phyloP scores from a whole-genome alignment of 2,888 invertebrate genomes.

The Epinotia ramella region DNA sequence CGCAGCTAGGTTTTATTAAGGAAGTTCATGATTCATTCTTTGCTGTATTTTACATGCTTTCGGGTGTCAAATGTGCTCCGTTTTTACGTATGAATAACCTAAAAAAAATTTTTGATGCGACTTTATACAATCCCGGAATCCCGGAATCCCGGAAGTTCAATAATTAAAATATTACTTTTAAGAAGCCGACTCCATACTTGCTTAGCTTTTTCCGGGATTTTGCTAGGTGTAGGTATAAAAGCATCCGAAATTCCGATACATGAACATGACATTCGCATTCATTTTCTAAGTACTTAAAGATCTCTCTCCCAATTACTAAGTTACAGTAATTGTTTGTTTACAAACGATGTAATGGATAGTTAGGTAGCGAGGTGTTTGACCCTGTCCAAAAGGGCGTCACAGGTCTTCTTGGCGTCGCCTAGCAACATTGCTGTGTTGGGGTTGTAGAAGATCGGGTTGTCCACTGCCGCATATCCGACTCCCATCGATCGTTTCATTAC shows the following conservation, averaged over 20 bases:
- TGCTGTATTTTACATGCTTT: not conserved
- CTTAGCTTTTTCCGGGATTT: too few relatives aligned
- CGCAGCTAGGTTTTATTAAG: not conserved
- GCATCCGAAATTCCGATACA: too few relatives aligned
- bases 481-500: constrained; percentile 96
- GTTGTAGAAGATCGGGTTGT: constrained; percentile 97
- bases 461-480: constrained; percentile 96
- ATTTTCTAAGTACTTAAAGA: constrained; percentile 1
- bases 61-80: too few relatives aligned
- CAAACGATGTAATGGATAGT: constrained; percentile 38
- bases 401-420: constrained; percentile 96
- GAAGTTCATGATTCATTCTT: constrained; percentile 1
- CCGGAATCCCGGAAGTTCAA: too few relatives aligned
- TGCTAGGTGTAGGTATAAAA: too few relatives aligned
- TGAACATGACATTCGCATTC: constrained; percentile 1
- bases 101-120: too few relatives aligned
- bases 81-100: too few relatives aligned
- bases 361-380: constrained; percentile 79
- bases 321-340: not conserved
- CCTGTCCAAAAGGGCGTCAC: constrained; percentile 91
- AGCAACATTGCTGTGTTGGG: constrained; percentile 94
- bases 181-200: too few relatives aligned
- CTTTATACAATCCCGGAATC: too few relatives aligned
- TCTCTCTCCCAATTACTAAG: not conserved
- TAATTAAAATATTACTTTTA: too few relatives aligned